Conservation (phyloP, 2,888 invertebrate genomes). For the Vesta saturnalis region DNA sequence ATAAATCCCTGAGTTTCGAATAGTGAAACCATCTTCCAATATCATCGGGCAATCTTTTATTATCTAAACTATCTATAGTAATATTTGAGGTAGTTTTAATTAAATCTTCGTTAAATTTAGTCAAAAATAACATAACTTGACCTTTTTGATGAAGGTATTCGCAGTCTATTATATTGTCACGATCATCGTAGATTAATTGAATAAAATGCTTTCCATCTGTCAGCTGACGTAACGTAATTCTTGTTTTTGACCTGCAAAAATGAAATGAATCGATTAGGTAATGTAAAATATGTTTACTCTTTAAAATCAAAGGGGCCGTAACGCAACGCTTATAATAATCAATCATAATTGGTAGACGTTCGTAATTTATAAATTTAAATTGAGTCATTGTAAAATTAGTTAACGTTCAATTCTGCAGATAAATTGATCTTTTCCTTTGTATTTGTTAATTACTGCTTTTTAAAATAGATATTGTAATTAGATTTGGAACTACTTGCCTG, state of each 20-base stretch:
- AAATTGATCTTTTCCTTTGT: too few species aligned
- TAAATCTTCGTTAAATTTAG: constrained; percentile 68
- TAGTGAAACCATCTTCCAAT: constrained; percentile 69
- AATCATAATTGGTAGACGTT: too few species aligned
- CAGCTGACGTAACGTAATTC: constrained; percentile 72
- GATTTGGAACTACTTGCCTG: too few species aligned
- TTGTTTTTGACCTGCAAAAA: constrained; percentile 59
- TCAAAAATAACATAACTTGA: constrained; percentile 68
- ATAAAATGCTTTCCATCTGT: constrained; percentile 75
- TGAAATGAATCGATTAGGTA: not conserved
- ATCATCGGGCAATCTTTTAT: constrained; percentile 63
- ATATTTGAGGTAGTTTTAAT: constrained; percentile 63
- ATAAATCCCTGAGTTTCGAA: constrained; percentile 67
- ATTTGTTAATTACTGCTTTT: too few species aligned
- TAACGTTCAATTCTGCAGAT: too few species aligned
- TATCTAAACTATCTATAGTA: constrained; percentile 65
- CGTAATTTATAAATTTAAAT: too few species aligned
- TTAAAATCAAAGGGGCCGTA: too few species aligned
- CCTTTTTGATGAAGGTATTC: constrained; percentile 69
- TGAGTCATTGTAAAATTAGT: too few species aligned
- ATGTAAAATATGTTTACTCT: not conserved
- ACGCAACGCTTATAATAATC: not conserved
- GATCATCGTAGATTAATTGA: constrained; percentile 73
- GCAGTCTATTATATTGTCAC: constrained; percentile 72
- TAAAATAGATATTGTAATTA: too few species aligned